Evolutionary conservation across 2,797 vertebrate genomes (phyloP).

Genomic region (Onychomys torridus): DNA sequence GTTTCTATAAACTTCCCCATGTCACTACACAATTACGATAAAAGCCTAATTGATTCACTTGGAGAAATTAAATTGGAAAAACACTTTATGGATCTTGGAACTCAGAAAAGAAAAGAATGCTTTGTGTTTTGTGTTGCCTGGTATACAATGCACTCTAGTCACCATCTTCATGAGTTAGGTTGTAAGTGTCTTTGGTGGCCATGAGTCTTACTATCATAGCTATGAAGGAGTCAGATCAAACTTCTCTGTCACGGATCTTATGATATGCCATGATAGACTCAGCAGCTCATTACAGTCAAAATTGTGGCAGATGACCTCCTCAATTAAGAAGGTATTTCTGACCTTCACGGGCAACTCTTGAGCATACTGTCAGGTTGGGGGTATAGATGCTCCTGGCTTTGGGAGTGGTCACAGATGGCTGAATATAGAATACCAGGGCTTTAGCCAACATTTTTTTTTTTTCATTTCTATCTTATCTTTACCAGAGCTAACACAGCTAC

Average conservation of each 20-base stretch:
- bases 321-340: not conserved
- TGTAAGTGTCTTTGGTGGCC: not conserved
- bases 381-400: not conserved
- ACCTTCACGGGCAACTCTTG: not conserved
- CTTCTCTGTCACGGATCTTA: not conserved
- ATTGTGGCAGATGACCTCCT: not conserved
- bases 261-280: not conserved
- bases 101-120: not conserved
- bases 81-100: not conserved
- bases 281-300: fast-evolving
- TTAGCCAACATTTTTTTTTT: not conserved
- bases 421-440: not conserved
- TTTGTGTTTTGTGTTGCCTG: not conserved
- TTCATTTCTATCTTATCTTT: not conserved
- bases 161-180: not conserved
- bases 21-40: not conserved
- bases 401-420: not conserved
- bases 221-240: not conserved
- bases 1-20: not conserved
- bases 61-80: not conserved
- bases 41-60: not conserved
- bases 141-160: not conserved
- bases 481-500: not conserved
- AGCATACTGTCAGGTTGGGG: not conserved
- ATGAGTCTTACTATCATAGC: not conserved